A percentile compares a stretch with the other conserved stretches of the same genome.
Conservation (phyloP, 2,113 vertebrate genomes). For the Narcine bancroftii region DNA sequence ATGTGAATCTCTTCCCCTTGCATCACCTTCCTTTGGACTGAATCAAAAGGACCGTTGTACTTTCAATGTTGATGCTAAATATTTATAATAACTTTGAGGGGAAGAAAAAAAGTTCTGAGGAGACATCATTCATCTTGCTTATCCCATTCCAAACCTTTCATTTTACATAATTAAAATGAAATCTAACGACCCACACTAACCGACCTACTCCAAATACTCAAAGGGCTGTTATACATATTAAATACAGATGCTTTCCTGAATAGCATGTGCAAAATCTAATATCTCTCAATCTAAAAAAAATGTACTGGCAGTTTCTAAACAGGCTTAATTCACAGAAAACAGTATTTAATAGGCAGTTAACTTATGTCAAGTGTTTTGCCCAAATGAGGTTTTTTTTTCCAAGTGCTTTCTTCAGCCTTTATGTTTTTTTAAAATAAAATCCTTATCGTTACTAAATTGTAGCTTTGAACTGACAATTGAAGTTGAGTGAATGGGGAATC, state of each 20-base stretch:
- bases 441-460: slow-evolving; percentile 4
- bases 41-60: not conserved
- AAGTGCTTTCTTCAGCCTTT: not conserved
- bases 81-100: not conserved
- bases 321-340: not conserved
- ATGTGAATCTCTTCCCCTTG: not conserved
- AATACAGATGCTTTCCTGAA: not conserved
- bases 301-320: slow-evolving; percentile 17
- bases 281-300: not conserved
- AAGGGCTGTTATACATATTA: not conserved
- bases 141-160: slow-evolving; percentile 17
- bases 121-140: not conserved
- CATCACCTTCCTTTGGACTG: not conserved
- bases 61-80: not conserved
- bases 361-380: not conserved
- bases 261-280: not conserved
- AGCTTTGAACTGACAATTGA: not conserved
- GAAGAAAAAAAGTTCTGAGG: not conserved
- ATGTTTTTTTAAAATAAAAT: not conserved
- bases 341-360: not conserved
- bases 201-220: not conserved
- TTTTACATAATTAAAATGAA: slow-evolving; percentile 5
- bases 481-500: not conserved
- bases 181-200: not conserved
- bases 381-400: not conserved